Evolutionary conservation across 2,888 invertebrate genomes (phyloP), one percentile per base, ranked within the genome.

Genomic region (Gastrophysa polygoni): DNA sequence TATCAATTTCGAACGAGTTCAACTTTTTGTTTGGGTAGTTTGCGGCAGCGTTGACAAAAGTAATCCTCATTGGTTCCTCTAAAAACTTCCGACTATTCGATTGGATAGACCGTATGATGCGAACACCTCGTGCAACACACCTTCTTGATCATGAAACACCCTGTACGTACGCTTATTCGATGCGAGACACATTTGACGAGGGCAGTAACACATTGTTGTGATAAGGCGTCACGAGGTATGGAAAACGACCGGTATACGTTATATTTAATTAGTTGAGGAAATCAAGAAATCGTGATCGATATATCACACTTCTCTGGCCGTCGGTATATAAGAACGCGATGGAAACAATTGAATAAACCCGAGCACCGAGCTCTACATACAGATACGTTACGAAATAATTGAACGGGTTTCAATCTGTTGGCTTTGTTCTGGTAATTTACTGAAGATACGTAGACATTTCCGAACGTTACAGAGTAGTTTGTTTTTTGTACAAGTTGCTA

Each of bases 181-280:
- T n/a, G n/a, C n/a, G n/a, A n/a, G n/a, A n/a, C n/a, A n/a, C n/a
- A n/a, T n/a, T n/a, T n/a, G n/a, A n/a, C n/a, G n/a, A n/a, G n/a
- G n/a, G n/a, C n/a, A n/a, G n/a, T n/a, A n/a, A n/a, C n/a, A n/a
- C n/a, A n/a, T n/a, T n/a, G n/a, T n/a, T 68, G 71, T 75, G 77
- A 77, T 78, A 77, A 75, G 75, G 71, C 71, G 72, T 71, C 71
- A 71, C 71, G 71, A 77, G 74, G 76, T 78, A 78, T 77, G 74
- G 77, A 68, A 69, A 70, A 71, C 71, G 72, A 71, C 73, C 73
- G 69, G 73, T 72, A 75, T 77, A 78, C 76, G 76, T 79, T 78
- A 77, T 77, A 78, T 75, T 78, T 79, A 79, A 79, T 78, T 78
- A 78, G 75, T 75, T 76, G 77, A 71, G 70, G 72, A 71, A 68